Evolutionary conservation across 2,113 vertebrate species (phyloP).

Genomic region (Pedionomus torquatus): DNA sequence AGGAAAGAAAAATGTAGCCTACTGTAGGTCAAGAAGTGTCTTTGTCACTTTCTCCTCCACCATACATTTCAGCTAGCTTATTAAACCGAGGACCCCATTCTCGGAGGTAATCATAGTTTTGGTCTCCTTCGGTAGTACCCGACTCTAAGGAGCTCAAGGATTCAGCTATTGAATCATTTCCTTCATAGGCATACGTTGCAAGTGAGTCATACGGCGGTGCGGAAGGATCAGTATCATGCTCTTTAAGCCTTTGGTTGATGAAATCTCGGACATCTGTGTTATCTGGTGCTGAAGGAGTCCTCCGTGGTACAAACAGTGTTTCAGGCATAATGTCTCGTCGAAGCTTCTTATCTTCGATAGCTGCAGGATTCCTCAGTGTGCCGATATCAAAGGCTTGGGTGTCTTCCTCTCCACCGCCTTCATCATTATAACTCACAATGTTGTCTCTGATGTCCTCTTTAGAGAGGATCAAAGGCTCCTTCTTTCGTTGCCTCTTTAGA

Average conservation of each 20-base stretch:
- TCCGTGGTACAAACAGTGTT: constrained; percentile 88
- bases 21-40: constrained; percentile 82
- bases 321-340: constrained; percentile 95
- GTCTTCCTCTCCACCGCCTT: constrained; percentile 97
- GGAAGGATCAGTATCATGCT: constrained; percentile 91
- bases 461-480: constrained; percentile 97
- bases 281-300: constrained; percentile 90
- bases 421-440: constrained; percentile 98
- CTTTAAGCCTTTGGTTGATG: constrained; percentile 91
- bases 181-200: constrained; percentile 96
- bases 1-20: constrained; percentile 1
- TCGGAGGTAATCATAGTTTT: constrained; percentile 95
- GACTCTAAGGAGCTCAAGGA: constrained; percentile 96
- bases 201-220: constrained; percentile 96
- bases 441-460: constrained; percentile 99
- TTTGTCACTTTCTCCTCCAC: constrained; percentile 90
- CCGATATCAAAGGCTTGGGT: constrained; percentile 98
- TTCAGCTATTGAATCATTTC: constrained; percentile 91
- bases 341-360: constrained; percentile 92
- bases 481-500: constrained; percentile 93
- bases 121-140: constrained; percentile 90
- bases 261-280: constrained; percentile 95
- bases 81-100: constrained; percentile 96
- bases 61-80: constrained; percentile 97
- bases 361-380: constrained; percentile 93